A percentile compares a stretch with the other conserved stretches of the same genome.
These are phyloP conservation scores for Heliothis peltigera DNA, from an alignment of 2,888 invertebrate genomes.

Conservation along the genomic window DNA sequence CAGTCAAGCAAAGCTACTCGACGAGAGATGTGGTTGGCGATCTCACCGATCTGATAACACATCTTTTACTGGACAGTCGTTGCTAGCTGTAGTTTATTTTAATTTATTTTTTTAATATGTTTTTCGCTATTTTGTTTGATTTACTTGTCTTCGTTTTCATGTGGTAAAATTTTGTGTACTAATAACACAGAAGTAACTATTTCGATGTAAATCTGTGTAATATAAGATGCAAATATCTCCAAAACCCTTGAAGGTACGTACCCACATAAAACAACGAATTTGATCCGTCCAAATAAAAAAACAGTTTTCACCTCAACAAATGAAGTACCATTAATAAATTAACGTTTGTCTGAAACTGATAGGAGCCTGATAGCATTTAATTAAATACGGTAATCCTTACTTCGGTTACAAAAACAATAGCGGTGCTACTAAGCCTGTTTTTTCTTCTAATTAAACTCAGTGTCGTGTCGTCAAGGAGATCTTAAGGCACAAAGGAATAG, in stretches of 20 bases:
- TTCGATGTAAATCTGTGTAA: too few relatives aligned
- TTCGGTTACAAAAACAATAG: slow-evolving; percentile 64
- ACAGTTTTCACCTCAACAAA: slow-evolving; percentile 19
- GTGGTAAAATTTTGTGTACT: too few relatives aligned
- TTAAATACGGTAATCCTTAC: slow-evolving; percentile 65
- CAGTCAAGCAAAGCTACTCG: too few relatives aligned
- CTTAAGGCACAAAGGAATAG: slow-evolving; percentile 12
- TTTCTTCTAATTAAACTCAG: slow-evolving; percentile 54
- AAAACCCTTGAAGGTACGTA: neutral
- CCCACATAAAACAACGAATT: neutral
- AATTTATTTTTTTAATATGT: too few relatives aligned
- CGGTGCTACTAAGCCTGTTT: slow-evolving; percentile 33
- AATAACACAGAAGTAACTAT: too few relatives aligned
- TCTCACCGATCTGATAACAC: too few relatives aligned
- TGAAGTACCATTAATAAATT: slow-evolving; percentile 49
- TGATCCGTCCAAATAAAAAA: slow-evolving; percentile 15
- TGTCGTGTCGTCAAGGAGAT: slow-evolving; percentile 38
- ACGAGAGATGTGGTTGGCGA: too few relatives aligned
- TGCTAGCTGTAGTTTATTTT: too few relatives aligned
- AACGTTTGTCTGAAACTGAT: slow-evolving; percentile 54
- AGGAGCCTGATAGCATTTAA: slow-evolving; percentile 63
- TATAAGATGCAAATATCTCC: neutral
- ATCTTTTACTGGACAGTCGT: too few relatives aligned
- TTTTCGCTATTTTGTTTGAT: too few relatives aligned
- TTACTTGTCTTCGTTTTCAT: too few relatives aligned